Evolutionary conservation across 2,888 invertebrate species (phyloP).

Genomic region (Sminthurides aquaticus): DNA sequence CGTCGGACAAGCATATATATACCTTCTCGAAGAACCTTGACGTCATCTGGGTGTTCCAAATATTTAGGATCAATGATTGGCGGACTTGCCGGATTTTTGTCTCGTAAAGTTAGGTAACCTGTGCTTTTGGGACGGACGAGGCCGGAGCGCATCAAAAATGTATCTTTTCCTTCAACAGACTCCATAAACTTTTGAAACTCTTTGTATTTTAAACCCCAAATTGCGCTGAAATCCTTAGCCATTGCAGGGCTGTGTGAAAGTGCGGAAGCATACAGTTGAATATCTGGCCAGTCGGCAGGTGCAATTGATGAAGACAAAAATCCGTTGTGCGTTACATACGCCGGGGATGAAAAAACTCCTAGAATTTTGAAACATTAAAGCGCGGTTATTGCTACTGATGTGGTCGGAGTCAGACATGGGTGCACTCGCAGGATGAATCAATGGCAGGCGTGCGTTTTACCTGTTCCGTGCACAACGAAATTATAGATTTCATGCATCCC

Average conservation of each 20-base stretch:
- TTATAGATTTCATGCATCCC: slow-evolving; percentile 20
- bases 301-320: too few species aligned
- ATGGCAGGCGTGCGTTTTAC: too few species aligned
- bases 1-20: slow-evolving; percentile 49
- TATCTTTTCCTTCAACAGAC: slow-evolving; percentile 66
- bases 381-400: too few species aligned
- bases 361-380: too few species aligned
- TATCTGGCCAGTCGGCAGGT: too few species aligned
- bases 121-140: slow-evolving; percentile 16
- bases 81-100: slow-evolving; percentile 24
- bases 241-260: slow-evolving; percentile 14
- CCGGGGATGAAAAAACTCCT: slow-evolving; percentile 67
- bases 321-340: too few species aligned
- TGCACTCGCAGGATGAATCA: too few species aligned
- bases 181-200: slow-evolving; percentile 59
- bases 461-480: slow-evolving; percentile 30
- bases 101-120: slow-evolving; percentile 26
- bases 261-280: slow-evolving; percentile 68
- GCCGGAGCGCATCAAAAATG: slow-evolving; percentile 60
- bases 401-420: too few species aligned
- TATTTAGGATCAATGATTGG: slow-evolving; percentile 34
- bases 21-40: slow-evolving; percentile 29
- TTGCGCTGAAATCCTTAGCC: too few species aligned
- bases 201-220: too few species aligned
- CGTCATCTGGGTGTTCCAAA: slow-evolving; percentile 26